These are phyloP conservation scores for Clusia tigrina DNA, from an alignment of 2,888 invertebrate genomes.

Conservation along the genomic window DNA sequence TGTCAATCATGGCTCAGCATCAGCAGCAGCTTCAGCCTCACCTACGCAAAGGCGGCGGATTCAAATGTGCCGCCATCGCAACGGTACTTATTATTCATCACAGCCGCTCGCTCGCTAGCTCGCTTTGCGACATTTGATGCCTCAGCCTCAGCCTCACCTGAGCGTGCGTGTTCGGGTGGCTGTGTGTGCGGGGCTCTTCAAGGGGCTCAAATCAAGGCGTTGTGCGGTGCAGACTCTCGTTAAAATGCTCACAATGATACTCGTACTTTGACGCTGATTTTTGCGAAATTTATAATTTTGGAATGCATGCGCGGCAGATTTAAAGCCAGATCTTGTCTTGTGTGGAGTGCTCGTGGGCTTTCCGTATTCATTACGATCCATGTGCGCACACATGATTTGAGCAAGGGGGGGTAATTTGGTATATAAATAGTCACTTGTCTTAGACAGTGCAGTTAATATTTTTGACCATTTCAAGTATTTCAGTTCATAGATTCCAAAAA, in stretches of 20 bases:
- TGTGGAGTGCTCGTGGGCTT: background rate
- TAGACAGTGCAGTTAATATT: too few relatives aligned
- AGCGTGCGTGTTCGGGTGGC: background rate
- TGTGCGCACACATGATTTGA: background rate
- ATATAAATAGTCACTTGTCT: too few relatives aligned
- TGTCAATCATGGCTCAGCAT: constrained; percentile 1
- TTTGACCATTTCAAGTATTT: too few relatives aligned
- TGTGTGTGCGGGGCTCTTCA: background rate
- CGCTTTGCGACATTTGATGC: constrained; percentile 19
- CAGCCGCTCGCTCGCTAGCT: too few relatives aligned
- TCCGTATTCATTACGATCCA: background rate
- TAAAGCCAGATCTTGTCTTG: constrained; percentile 6
- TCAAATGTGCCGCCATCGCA: background rate
- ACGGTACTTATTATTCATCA: constrained; percentile 25
- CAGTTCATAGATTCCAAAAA: too few relatives aligned
- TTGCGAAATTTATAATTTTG: constrained; percentile 20
- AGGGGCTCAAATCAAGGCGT: background rate
- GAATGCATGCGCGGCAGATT: constrained; percentile 22
- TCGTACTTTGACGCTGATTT: constrained; percentile 11
- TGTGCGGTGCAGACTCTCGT: background rate
- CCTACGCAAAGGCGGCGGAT: background rate
- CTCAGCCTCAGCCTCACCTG: constrained; percentile 12
- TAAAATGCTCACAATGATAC: background rate
- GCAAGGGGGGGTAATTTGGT: too few relatives aligned
- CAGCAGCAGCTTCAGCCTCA: too few relatives aligned